Conservation (phyloP, 1,140 invertebrate genomes). For the Archegozetes longisetosus region DNA sequence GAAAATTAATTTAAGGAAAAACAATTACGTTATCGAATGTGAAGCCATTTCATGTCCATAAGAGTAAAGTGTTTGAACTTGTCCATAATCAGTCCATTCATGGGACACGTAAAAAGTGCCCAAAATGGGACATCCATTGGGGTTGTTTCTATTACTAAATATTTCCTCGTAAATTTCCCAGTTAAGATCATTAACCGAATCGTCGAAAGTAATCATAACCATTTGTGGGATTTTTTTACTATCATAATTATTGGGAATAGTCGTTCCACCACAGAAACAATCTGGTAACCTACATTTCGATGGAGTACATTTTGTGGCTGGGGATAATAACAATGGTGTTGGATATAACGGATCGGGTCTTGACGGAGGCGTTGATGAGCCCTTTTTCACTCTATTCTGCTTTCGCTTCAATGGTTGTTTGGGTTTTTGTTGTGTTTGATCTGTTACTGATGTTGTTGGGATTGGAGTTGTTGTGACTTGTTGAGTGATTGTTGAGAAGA, state of each 20-base stretch:
- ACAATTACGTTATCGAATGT: conserved; percentile 86
- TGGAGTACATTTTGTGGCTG: conserved; percentile 45
- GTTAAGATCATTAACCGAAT: conserved; percentile 85
- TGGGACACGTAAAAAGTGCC: conserved; percentile 96
- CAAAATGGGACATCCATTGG: conserved; percentile 73
- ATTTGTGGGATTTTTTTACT: conserved; percentile 73
- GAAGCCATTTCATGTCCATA: conserved; percentile 90
- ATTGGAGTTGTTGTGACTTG: not conserved
- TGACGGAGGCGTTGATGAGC: not conserved
- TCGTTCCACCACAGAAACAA: conserved; percentile 73
- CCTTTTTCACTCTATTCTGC: conserved; percentile 3
- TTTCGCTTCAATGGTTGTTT: not conserved
- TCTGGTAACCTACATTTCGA: conserved; percentile 73
- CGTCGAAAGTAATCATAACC: conserved; percentile 79
- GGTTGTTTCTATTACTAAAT: conserved; percentile 75
- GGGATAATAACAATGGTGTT: conserved; percentile 17
- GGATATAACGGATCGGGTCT: conserved; percentile 16
- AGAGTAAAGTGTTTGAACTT: conserved; percentile 86
- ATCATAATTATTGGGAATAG: conserved; percentile 61
- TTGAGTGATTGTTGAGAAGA: not conserved
- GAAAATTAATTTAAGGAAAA: not conserved
- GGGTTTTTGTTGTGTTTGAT: not conserved
- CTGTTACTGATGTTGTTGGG: not conserved
- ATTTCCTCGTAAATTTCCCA: conserved; percentile 73
- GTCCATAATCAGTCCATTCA: conserved; percentile 94